Evolutionary conservation across 2,797 vertebrate species (phyloP).

Genomic region (Chrosomus eos): DNA sequence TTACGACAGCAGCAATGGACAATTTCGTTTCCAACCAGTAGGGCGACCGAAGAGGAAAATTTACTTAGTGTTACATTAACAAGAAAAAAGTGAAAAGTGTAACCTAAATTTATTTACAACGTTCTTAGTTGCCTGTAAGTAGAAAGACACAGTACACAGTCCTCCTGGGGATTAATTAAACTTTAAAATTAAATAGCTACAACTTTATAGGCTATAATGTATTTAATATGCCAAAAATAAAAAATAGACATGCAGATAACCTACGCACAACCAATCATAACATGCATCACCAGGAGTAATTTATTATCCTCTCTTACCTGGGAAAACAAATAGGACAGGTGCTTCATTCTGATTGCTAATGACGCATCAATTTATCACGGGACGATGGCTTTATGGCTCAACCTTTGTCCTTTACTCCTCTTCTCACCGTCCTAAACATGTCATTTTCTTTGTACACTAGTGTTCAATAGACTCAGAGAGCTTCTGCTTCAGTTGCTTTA

Average conservation of each 20-base stretch:
- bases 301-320: conserved; percentile 12
- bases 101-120: not conserved
- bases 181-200: not conserved
- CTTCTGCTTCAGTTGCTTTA: conserved; percentile 12
- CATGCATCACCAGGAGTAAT: not conserved
- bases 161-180: not conserved
- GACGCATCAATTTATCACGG: conserved; percentile 28
- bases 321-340: conserved; percentile 25
- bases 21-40: too few relatives aligned
- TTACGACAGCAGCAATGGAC: too few relatives aligned
- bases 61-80: too few relatives aligned
- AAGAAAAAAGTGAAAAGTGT: not conserved
- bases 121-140: not conserved
- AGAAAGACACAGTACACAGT: not conserved
- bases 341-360: conserved; percentile 41
- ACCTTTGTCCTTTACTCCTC: conserved; percentile 54
- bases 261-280: not conserved
- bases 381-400: conserved; percentile 29
- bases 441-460: not conserved
- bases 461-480: not conserved
- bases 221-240: not conserved
- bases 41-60: too few relatives aligned
- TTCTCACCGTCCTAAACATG: not conserved
- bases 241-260: not conserved
- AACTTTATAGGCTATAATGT: not conserved